These are phyloP conservation scores for Lepidochitona cinerea DNA, from an alignment of 2,888 invertebrate species.

Conservation along the genomic window DNA sequence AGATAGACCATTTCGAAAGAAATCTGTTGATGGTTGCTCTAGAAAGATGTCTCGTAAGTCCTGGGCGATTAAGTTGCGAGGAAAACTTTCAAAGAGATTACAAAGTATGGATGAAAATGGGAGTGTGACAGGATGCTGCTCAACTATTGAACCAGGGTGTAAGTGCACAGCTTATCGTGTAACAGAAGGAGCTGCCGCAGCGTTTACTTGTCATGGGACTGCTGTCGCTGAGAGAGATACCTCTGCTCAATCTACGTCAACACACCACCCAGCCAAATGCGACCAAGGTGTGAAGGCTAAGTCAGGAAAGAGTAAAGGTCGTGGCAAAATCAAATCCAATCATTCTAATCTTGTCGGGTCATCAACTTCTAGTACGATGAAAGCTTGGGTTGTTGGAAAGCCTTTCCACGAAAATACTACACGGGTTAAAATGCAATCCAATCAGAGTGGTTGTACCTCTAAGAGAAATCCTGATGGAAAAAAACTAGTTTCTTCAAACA, in stretches of 20 bases:
- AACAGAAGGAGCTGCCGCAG: conserved; percentile 72
- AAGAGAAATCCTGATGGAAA: neutral
- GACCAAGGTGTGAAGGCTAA: neutral
- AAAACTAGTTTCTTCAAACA: neutral
- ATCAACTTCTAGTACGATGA: neutral
- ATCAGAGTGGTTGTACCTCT: neutral
- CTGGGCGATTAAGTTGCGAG: conserved; percentile 53
- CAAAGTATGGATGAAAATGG: neutral
- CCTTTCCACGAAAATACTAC: neutral
- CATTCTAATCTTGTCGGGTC: neutral
- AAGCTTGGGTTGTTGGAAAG: neutral
- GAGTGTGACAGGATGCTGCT: neutral
- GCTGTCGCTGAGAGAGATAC: neutral
- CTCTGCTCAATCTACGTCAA: neutral
- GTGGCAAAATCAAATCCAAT: neutral
- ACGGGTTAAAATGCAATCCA: neutral
- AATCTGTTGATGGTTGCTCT: neutral
- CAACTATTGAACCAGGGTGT: conserved; percentile 66
- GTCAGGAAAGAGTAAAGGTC: neutral
- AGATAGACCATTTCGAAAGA: neutral
- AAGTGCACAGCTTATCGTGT: conserved; percentile 80
- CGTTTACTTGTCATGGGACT: neutral
- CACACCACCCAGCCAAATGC: neutral
- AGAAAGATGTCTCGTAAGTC: conserved; percentile 39
- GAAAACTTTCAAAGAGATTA: conserved; percentile 34